Evolutionary conservation across 2,888 invertebrate species (phyloP).

Genomic region (Ophion slaviceki): DNA sequence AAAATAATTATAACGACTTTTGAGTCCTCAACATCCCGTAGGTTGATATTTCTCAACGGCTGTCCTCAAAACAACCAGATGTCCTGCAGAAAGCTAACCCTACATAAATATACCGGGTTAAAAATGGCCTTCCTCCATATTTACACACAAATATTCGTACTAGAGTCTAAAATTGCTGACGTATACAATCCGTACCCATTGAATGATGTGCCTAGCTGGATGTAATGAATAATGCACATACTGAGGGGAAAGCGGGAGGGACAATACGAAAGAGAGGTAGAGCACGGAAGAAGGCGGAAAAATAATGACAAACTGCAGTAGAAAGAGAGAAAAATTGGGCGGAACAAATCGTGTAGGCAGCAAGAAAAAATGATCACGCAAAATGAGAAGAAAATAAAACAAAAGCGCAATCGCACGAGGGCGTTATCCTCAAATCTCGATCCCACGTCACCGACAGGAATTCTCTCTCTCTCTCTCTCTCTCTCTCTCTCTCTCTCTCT

Average conservation of each 20-base stretch:
- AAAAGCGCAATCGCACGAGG: constrained; percentile 57
- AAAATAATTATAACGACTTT: background rate
- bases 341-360: background rate
- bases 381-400: constrained; percentile 38
- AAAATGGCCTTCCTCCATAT: too few species aligned
- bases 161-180: background rate
- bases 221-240: constrained; percentile 52
- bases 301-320: constrained; percentile 1
- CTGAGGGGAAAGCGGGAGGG: constrained; percentile 17
- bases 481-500: constrained; percentile 1
- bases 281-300: background rate
- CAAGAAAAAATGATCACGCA: constrained; percentile 29
- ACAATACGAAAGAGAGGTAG: constrained; percentile 12
- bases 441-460: constrained; percentile 25
- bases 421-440: constrained; percentile 59
- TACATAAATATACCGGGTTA: too few species aligned
- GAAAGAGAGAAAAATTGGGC: background rate
- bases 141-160: background rate
- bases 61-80: too few species aligned
- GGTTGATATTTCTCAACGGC: background rate
- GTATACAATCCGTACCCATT: constrained; percentile 3
- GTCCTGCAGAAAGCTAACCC: too few species aligned
- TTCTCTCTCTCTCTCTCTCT: constrained; percentile 24
- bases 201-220: constrained; percentile 47
- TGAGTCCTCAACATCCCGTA: background rate